Percentiles rank a stretch among this genome's conserved stretches.
Evolutionary conservation across 2,797 vertebrate genomes (phyloP).

Genomic region (Gouania willdenowi): DNA sequence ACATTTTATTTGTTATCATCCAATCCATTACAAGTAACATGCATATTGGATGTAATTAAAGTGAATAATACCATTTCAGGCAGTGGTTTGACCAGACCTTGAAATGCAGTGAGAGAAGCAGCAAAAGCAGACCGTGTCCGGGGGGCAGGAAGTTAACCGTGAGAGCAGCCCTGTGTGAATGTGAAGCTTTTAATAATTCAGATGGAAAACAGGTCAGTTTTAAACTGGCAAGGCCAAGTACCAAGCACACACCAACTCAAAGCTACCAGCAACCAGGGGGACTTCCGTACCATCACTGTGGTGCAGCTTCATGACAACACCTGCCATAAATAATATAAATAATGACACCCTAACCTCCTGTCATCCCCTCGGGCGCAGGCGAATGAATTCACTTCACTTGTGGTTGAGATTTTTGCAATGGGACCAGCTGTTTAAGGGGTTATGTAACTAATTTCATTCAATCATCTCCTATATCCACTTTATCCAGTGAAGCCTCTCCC

Average conservation of each 20-base stretch:
- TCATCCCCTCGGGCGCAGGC: constrained; percentile 9
- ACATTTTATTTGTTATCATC: too few relatives aligned
- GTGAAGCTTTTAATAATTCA: constrained; percentile 72
- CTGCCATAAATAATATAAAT: constrained; percentile 1
- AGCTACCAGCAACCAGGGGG: constrained; percentile 1
- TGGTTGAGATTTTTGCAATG: constrained; percentile 42
- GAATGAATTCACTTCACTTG: constrained; percentile 24
- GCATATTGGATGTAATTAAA: too few relatives aligned
- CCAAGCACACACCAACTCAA: constrained; percentile 39
- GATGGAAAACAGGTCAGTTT: constrained; percentile 62
- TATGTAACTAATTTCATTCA: too few relatives aligned
- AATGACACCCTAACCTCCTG: constrained; percentile 3
- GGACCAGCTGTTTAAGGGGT: constrained; percentile 41
- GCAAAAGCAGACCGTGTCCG: constrained; percentile 42
- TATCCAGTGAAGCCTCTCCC: too few relatives aligned
- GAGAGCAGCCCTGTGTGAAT: constrained; percentile 38
- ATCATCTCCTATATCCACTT: too few relatives aligned
- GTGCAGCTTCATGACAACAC: neutral
- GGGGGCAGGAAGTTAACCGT: constrained; percentile 40
- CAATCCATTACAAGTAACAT: too few relatives aligned
- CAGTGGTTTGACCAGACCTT: constrained; percentile 4
- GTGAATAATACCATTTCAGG: too few relatives aligned
- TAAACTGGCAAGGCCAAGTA: constrained; percentile 36
- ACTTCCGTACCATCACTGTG: constrained; percentile 7
- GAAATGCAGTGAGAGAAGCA: constrained; percentile 28